Base-by-base conservation (phyloP, 2,113 vertebrate species). In the Salvelinus sp. region DNA sequence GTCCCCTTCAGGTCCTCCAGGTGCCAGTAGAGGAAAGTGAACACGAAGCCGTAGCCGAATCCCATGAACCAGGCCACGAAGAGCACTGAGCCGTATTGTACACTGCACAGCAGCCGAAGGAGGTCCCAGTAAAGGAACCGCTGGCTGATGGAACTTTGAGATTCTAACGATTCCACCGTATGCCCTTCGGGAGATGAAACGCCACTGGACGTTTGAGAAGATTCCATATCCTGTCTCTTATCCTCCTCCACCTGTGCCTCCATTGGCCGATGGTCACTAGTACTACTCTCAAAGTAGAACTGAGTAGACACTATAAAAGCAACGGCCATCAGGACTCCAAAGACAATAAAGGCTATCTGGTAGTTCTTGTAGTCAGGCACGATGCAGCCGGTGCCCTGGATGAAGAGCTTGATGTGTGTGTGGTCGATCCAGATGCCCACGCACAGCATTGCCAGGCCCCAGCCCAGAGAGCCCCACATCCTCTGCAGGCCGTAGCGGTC, bases 41-140 rank as follows among this genome's bases (percentile, higher is more conserved):
- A 99, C 67, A 99, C 96, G 10, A 98, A 99, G 82, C 97, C 97
- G 1, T 99, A 99, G 1, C 98, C 96, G 68, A 99, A 99, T 0
- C 98, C 98, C 98, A 99, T 98, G 87, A 99, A 99, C 97, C 97
- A 99, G 1, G 98, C 97, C 62, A 99, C 98, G 0, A 98, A 99
- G 18, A 99, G 92, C 73, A 99, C 96, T 0, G 96, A 97, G 83
- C 96, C 91, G 0, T 99, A 99, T 69, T 95, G 97, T 83, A 99
- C 94, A 0, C 95, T 95, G 85, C 97, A 99, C 0, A 99, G 91
- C n/a, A 98, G 90, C 76, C 89, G 93, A 75, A 99, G 90, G 6
- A 99, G 86, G 83, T 97, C 94, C 87, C 93, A 93, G 78, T 96
- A 97, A 83, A 83, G 92, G 91, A 98, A 97, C 44, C 77, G 77